Evolutionary conservation across 1,140 invertebrate species (phyloP), one percentile per base, ranked within the genome.

Genomic region (Eriosoma lanigerum): DNA sequence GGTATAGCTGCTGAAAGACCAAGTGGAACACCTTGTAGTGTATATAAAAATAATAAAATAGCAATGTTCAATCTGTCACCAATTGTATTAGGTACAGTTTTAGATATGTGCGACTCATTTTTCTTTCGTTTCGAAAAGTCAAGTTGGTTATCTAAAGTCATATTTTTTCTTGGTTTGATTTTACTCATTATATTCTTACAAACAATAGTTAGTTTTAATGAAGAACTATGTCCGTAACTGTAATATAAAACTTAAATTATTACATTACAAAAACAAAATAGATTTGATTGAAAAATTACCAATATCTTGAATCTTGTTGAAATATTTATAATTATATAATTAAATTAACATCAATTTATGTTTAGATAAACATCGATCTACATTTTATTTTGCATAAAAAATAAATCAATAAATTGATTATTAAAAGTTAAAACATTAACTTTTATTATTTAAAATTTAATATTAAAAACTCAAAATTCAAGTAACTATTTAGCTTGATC

Each of bases 21-120:
- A 5, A 99, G 86, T 1, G 98, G 98, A 86, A 99, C 96, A 1
- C 96, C 98, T 90, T 99, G 96, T 9, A 99, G 88, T 54, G 97
- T 88, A 85, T 99, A 99, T 1, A 99, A 88, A 85, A 97, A 95
- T 82, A 97, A 89, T 60, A 99, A 88, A 56, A 98, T 88, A 4
- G 91, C 88, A 83, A 99, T 95, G 85, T 94, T 94, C 58, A 87
- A 85, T 83, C 90, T 88, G 86, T 94, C 93, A 10, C 92, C 93
- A 83, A 15, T 46, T 15, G 32, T 72, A 29, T 9, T 29, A 26
- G 52, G 56, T 5, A 44, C 10, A 17, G 38, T n/a, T 60, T 78
- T 78, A n/a, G 38, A 0, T 12, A n/a, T 17, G 2, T 78, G 12
- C 4, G 4, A 62, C 2, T 15, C 38, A 26, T 46, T 29, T 78